These are phyloP conservation scores for Myripristis jacobus DNA, from an alignment of 2,797 vertebrate genomes.

Conservation along the genomic window DNA sequence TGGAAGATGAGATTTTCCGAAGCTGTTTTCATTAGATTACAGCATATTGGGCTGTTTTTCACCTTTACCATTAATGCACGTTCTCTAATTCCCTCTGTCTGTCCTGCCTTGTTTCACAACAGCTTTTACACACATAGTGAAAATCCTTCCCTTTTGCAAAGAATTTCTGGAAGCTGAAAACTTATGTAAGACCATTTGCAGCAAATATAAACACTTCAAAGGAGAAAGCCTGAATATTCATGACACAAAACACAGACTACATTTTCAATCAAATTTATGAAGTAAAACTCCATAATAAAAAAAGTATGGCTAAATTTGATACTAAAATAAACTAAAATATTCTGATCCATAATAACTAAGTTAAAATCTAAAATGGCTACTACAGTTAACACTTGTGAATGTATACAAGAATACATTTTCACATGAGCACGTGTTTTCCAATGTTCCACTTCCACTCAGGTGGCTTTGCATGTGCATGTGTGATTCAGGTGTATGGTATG, in stretches of 20 bases:
- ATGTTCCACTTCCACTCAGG: conserved; percentile 6
- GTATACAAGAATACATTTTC: conserved; percentile 6
- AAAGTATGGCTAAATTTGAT: not conserved
- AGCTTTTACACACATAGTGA: no score
- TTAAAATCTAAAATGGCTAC: not conserved
- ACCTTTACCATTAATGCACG: not conserved
- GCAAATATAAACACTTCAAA: not conserved
- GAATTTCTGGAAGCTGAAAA: not conserved
- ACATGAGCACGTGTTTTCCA: conserved; percentile 2
- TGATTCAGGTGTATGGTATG: conserved; percentile 43
- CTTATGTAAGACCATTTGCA: conserved; percentile 1
- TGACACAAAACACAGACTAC: not conserved
- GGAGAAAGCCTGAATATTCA: not conserved
- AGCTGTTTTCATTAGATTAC: not conserved
- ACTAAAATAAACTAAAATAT: no score
- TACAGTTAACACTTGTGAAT: not conserved
- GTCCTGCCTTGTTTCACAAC: no score
- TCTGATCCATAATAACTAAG: no score
- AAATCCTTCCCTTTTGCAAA: no score
- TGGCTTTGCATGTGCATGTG: conserved; percentile 9
- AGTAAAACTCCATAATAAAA: not conserved
- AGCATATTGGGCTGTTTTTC: not conserved
- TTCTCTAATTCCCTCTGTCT: no score
- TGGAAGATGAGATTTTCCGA: conserved; percentile 10
- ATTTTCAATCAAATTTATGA: no score